Conservation (phyloP, 2,888 invertebrate genomes). For the Phaedon cochleariae region DNA sequence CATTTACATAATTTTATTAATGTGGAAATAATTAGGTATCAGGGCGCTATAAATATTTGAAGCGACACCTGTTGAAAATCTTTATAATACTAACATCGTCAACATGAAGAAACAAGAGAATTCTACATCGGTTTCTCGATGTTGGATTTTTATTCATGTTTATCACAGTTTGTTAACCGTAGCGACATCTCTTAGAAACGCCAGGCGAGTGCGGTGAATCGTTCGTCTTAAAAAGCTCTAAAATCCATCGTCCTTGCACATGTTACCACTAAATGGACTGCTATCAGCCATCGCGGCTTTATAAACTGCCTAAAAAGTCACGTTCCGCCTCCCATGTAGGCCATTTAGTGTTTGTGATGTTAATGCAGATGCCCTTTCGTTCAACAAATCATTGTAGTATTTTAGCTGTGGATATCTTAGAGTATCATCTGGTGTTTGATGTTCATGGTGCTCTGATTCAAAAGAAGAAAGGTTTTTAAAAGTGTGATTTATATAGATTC, state of each 20-base stretch:
- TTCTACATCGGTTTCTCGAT: too few species aligned
- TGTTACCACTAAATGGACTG: constrained; percentile 21
- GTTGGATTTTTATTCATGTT: too few species aligned
- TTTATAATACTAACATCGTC: too few species aligned
- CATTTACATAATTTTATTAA: too few species aligned
- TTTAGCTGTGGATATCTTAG: constrained; percentile 15
- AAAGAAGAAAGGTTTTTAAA: neutral
- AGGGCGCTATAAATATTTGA: too few species aligned
- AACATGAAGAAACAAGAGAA: too few species aligned
- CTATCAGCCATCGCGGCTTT: constrained; percentile 22
- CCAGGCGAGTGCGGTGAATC: too few species aligned
- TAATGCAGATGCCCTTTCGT: constrained; percentile 33
- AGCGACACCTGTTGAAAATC: too few species aligned
- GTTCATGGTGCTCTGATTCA: neutral
- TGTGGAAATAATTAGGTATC: too few species aligned
- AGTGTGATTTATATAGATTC: too few species aligned
- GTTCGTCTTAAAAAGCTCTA: constrained; percentile 15
- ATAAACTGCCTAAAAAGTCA: constrained; percentile 35
- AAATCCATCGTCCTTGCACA: constrained; percentile 15
- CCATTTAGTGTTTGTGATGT: constrained; percentile 31
- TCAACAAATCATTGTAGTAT: constrained; percentile 35
- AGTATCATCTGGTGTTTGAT: constrained; percentile 3
- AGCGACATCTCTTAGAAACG: too few species aligned
- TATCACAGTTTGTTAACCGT: too few species aligned
- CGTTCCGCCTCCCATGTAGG: constrained; percentile 38